Conservation (phyloP, 1,140 invertebrate species). For the Brachionus sp. region DNA sequence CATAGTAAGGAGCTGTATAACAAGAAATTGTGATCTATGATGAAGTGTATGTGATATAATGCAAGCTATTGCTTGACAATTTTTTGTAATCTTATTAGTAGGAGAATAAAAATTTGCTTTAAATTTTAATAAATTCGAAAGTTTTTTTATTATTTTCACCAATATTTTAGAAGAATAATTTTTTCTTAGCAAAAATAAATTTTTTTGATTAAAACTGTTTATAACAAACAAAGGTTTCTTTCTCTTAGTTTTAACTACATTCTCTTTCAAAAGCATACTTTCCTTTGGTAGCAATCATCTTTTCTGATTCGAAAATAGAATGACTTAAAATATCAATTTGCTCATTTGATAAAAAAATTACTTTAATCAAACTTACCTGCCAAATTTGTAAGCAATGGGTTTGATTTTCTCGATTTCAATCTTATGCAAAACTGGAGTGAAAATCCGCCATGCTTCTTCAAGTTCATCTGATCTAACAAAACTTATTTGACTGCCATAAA, state of each 20-base stretch:
- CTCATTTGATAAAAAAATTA: not conserved
- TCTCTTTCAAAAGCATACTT: not conserved
- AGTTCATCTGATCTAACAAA: conserved; percentile 93
- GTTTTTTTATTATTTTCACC: no score
- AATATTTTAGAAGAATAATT: no score
- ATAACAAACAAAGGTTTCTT: no score
- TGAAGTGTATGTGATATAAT: no score
- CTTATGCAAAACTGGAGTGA: conserved; percentile 85
- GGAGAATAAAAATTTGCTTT: no score
- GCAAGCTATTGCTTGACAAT: no score
- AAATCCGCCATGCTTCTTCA: conserved; percentile 94
- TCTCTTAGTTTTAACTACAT: not conserved
- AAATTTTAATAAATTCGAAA: no score
- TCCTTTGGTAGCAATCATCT: not conserved
- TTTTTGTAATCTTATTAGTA: no score
- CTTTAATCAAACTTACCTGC: conserved; percentile 47
- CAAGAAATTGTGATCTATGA: no score
- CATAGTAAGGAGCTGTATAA: no score
- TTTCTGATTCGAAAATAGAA: not conserved
- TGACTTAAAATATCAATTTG: not conserved
- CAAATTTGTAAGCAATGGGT: conserved; percentile 78
- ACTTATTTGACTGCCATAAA: conserved; percentile 96
- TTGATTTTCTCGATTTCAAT: conserved; percentile 75
- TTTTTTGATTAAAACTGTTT: no score
- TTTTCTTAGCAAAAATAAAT: no score